These are phyloP conservation scores for Phocoena sinus DNA, from an alignment of 2,113 vertebrate genomes.

Conservation along the genomic window DNA sequence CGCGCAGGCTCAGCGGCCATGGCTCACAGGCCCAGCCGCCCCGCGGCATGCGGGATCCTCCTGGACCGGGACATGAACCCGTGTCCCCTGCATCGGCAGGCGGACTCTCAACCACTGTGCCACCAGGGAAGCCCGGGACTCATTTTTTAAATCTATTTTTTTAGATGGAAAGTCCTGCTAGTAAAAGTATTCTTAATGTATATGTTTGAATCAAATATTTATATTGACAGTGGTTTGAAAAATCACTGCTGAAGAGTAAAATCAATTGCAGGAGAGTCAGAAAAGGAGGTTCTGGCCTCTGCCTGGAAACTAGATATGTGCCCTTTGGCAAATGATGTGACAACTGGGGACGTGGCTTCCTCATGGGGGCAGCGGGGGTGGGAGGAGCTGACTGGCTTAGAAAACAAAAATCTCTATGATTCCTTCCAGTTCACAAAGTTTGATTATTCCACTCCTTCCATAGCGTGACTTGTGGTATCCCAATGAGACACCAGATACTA, in stretches of 20 bases:
- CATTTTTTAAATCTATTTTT: not conserved
- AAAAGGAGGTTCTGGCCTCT: not conserved
- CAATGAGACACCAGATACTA: not conserved
- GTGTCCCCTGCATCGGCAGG: too few relatives aligned
- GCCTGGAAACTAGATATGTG: not conserved
- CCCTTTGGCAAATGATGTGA: not conserved
- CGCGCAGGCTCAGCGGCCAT: too few relatives aligned
- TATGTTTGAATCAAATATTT: not conserved
- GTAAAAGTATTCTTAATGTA: not conserved
- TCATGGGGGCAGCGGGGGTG: rapidly evolving
- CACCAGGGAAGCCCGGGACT: too few relatives aligned
- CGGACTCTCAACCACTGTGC: too few relatives aligned
- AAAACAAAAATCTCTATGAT: not conserved
- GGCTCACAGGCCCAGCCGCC: too few relatives aligned
- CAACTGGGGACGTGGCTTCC: too few relatives aligned
- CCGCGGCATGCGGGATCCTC: too few relatives aligned
- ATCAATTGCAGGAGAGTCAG: not conserved
- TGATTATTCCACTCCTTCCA: not conserved
- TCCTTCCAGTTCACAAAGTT: not conserved
- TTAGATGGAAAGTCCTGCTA: not conserved
- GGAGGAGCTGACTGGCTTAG: too few relatives aligned
- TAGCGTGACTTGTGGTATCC: not conserved
- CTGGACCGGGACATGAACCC: too few relatives aligned
- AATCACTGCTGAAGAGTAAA: not conserved
- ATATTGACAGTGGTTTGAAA: not conserved